phyloP scores from a whole-genome alignment of 2,113 vertebrate species.

The Pterophyllum scalare region DNA sequence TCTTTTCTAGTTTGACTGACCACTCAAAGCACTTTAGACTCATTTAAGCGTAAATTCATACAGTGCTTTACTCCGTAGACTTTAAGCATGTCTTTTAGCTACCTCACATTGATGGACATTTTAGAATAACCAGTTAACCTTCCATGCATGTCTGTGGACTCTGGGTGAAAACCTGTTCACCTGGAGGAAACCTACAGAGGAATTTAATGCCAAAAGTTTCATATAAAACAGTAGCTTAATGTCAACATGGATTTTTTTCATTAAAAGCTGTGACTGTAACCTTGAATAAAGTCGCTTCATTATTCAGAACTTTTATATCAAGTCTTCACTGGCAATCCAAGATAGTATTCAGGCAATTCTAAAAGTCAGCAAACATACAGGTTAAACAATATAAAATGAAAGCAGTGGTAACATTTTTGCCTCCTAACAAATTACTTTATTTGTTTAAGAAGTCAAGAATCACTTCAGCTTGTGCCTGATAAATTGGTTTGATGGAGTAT shows the following conservation, averaged over 20 bases:
- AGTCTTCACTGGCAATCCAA: background rate
- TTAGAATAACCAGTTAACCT: too few species aligned
- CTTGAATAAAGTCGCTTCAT: background rate
- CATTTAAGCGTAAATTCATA: background rate
- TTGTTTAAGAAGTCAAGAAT: background rate
- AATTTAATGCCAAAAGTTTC: background rate
- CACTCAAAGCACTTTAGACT: background rate
- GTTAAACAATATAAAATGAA: background rate
- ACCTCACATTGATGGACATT: too few species aligned
- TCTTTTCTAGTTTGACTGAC: background rate
- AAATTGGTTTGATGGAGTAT: slow-evolving; percentile 19
- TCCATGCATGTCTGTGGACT: too few species aligned
- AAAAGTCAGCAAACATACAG: background rate
- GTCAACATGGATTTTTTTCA: background rate
- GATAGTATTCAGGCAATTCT: background rate
- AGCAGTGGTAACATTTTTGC: background rate
- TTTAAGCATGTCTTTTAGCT: too few species aligned
- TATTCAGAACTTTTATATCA: background rate
- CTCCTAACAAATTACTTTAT: background rate
- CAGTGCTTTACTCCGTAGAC: background rate
- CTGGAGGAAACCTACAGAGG: background rate
- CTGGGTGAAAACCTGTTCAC: too few species aligned
- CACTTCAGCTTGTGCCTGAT: background rate
- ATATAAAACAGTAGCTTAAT: accelerated
- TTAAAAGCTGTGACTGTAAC: too few species aligned